Base-by-base conservation (phyloP, 1,140 invertebrate species). In the Augochlora pura region DNA sequence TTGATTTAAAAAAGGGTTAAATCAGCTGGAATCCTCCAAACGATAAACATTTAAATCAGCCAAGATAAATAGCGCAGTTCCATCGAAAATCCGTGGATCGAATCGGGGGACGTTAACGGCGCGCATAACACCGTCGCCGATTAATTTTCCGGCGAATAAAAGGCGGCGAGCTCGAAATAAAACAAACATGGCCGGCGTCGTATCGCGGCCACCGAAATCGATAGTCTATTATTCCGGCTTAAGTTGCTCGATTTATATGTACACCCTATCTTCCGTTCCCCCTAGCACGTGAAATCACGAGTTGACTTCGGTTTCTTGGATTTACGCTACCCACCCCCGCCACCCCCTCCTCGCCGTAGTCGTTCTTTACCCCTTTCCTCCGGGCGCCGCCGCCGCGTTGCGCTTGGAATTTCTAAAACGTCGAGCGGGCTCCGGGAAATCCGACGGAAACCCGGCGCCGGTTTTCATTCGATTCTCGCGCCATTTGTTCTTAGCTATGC, bases 111-210 rank as follows among this genome's bases (percentile, higher is more conserved):
- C 0, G 49, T 32, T 67, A 27, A 67, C 21, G 21, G 12, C 23
- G 38, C 52, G n/a, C n/a, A n/a, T 16, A 38, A 25, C n/a, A 5
- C 18, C n/a, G 14, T 38, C 71, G 69, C 69, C 82, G 74, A 83
- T 90, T 89, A 90, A 90, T 91, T 90, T 90, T 88, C 84, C 86
- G 80, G 84, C 90, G 90, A 90, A 90, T 89, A 91, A 90, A 32
- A 89, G 82, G 84, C 75, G 77, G 57, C 64, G 60, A 54, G 59
- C n/a, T n/a, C 23, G 60, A 60, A 64, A 32, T 72, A 57, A 65
- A 73, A 66, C 25, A 67, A 32, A 73, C n/a, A 65, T 66, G 49
- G 32, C 67, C 6, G 71, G 69, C 72, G 7, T 67, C 68, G 69
- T 52, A 75, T 66, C 63, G 65, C 82, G 73, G 73, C 74, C 81